Conservation (phyloP, 2,797 vertebrate genomes). For the Setipinna tenuifilis region DNA sequence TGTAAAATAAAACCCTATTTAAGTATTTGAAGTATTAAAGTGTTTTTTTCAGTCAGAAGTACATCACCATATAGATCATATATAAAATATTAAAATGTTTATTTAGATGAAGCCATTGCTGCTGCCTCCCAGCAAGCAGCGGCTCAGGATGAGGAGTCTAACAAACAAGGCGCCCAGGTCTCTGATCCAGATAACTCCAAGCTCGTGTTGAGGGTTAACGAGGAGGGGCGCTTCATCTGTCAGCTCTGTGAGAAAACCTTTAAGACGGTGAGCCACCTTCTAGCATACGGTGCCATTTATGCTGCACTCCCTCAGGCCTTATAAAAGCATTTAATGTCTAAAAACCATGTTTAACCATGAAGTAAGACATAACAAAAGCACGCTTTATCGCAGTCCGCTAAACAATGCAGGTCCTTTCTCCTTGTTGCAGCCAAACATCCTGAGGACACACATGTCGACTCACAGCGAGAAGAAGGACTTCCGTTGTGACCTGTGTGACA, state of each 20-base stretch:
- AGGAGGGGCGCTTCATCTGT: slow-evolving; percentile 89
- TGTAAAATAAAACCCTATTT: no score
- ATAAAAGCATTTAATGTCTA: not conserved
- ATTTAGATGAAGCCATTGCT: slow-evolving; percentile 43
- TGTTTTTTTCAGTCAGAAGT: not conserved
- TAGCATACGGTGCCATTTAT: not conserved
- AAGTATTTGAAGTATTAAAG: no score
- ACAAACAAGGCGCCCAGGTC: slow-evolving; percentile 33
- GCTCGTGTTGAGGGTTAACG: slow-evolving; percentile 80
- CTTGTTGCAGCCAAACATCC: slow-evolving; percentile 86
- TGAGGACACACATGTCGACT: slow-evolving; percentile 95
- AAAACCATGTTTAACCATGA: not conserved
- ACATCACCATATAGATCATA: not conserved
- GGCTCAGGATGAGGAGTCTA: not conserved
- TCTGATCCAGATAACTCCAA: slow-evolving; percentile 69
- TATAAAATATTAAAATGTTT: not conserved
- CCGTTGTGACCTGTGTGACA: slow-evolving; percentile 89
- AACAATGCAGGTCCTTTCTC: not conserved
- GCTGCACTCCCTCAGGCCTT: not conserved
- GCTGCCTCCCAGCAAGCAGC: not conserved
- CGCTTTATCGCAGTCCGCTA: not conserved
- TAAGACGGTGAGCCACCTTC: slow-evolving; percentile 82
- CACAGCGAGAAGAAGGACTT: slow-evolving; percentile 96
- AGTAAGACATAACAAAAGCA: no score
- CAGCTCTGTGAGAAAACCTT: slow-evolving; percentile 92